phyloP scores from a whole-genome alignment of 2,113 vertebrate genomes.

The Mormyrus lacerda region DNA sequence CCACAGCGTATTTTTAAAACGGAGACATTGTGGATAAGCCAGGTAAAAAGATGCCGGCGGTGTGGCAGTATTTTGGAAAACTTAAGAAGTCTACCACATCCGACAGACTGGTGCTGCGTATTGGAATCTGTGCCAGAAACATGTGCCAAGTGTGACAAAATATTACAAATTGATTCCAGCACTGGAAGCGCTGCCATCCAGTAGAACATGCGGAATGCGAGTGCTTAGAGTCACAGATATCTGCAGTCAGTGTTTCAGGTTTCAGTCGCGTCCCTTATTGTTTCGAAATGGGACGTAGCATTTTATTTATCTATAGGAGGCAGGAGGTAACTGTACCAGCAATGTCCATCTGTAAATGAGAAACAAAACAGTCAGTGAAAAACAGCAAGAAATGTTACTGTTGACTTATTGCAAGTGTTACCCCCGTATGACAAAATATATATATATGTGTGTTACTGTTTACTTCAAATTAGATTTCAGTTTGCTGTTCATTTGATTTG shows the following conservation, averaged over 20 bases:
- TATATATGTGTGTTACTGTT: not conserved
- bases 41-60: not conserved
- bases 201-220: not conserved
- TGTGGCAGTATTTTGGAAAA: not conserved
- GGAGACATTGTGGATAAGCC: not conserved
- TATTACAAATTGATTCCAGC: not conserved
- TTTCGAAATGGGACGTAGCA: not conserved
- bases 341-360: not conserved
- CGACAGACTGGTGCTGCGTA: not conserved
- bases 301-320: not conserved
- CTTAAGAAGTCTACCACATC: not conserved
- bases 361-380: not conserved
- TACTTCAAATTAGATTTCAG: not conserved
- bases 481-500: not conserved
- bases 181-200: not conserved
- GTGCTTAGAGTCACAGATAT: not conserved
- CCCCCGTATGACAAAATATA: not conserved
- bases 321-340: not conserved
- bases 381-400: not conserved
- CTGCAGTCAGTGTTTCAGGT: not conserved
- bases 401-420: not conserved
- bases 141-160: not conserved
- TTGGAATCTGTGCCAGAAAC: not conserved
- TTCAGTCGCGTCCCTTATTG: not conserved
- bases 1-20: not conserved